These are phyloP conservation scores for Tetropium fuscum DNA, from an alignment of 2,888 invertebrate genomes.

Conservation along the genomic window DNA sequence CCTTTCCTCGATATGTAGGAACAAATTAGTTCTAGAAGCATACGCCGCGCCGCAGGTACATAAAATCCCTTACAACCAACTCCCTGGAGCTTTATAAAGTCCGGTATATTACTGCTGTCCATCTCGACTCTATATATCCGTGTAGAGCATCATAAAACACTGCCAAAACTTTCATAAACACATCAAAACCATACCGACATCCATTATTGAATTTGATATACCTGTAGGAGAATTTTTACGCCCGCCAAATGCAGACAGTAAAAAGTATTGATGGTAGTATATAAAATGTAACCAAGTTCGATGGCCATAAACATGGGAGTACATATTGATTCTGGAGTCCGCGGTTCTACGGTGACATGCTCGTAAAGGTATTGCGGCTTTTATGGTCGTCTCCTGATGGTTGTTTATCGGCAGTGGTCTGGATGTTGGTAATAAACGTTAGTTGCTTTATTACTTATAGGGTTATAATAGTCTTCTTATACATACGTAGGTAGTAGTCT, in stretches of 20 bases:
- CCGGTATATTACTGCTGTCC: neutral
- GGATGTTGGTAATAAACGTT: neutral
- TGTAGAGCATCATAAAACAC: constrained; percentile 6
- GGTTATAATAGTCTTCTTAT: no score
- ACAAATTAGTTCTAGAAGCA: no score
- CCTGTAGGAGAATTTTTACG: constrained; percentile 12
- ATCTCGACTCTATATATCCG: neutral
- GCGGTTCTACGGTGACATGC: constrained; percentile 6
- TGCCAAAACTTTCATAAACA: constrained; percentile 7
- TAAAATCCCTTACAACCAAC: no score
- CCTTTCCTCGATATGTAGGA: no score
- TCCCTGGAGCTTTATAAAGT: no score
- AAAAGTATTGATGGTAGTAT: constrained; percentile 18
- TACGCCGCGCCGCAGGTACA: no score
- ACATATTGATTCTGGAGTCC: constrained; percentile 19
- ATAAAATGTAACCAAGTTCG: constrained; percentile 22
- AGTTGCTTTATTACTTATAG: constrained; percentile 10
- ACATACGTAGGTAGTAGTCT: no score
- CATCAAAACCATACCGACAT: constrained; percentile 16
- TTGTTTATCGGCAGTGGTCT: constrained; percentile 9
- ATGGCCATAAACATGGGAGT: constrained; percentile 15
- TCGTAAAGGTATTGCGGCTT: constrained; percentile 20
- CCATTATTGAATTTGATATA: constrained; percentile 9
- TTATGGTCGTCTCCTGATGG: constrained; percentile 9
- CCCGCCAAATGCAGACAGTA: constrained; percentile 5